Percentiles rank a stretch among this genome's conserved stretches.
Conservation (phyloP, 2,888 invertebrate species). For the Agonopterix subpropinquella region DNA sequence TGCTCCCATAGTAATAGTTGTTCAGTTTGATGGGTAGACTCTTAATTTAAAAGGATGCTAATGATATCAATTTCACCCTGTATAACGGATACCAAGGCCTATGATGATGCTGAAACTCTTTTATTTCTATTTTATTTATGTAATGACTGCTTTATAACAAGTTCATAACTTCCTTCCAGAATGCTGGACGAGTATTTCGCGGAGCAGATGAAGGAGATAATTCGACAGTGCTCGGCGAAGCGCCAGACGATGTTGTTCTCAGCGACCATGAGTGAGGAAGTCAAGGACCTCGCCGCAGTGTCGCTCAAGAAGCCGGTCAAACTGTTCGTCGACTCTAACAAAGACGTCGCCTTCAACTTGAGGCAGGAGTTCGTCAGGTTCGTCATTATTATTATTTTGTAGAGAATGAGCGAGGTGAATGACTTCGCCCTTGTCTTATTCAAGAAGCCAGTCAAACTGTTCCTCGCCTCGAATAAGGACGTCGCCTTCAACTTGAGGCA, state of each 20-base stretch:
- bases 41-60: too few relatives aligned
- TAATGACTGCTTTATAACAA: too few relatives aligned
- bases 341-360: constrained; percentile 95
- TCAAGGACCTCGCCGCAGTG: constrained; percentile 94
- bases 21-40: too few relatives aligned
- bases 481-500: constrained; percentile 97
- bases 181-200: constrained; percentile 99
- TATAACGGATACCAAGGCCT: too few relatives aligned
- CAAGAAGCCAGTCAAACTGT: constrained; percentile 93
- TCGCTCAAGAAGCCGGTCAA: constrained; percentile 95
- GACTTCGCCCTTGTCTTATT: constrained; percentile 78
- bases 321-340: constrained; percentile 96
- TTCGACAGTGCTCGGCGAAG: constrained; percentile 91
- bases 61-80: too few relatives aligned
- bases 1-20: too few relatives aligned
- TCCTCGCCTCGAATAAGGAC: constrained; percentile 96
- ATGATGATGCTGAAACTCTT: too few relatives aligned
- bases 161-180: constrained; percentile 47
- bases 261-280: constrained; percentile 99
- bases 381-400: constrained; percentile 10
- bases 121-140: too few relatives aligned
- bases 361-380: constrained; percentile 95
- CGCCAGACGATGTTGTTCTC: constrained; percentile 98
- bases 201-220: constrained; percentile 99
- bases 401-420: constrained; percentile 74